These are phyloP conservation scores for Glaucidium brasilianum DNA, from an alignment of 2,113 vertebrate genomes.

Conservation along the genomic window DNA sequence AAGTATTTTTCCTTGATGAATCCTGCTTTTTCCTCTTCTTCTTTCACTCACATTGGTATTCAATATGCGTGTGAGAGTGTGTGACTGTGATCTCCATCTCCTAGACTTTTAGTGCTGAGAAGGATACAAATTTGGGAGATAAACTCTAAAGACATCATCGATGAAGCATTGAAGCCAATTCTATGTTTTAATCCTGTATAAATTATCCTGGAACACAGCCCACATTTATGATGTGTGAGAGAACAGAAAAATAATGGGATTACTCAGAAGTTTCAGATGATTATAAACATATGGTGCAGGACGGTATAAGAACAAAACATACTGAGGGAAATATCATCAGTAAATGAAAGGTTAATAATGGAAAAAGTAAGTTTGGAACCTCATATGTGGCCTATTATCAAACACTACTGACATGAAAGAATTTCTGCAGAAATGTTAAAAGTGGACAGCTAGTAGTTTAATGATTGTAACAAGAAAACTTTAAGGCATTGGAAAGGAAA, in stretches of 20 bases:
- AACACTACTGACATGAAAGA: conserved; percentile 57
- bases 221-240: conserved; percentile 54
- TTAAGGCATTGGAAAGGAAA: conserved; percentile 40
- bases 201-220: conserved; percentile 48
- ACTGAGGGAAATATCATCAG: conserved; percentile 23
- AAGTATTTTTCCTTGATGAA: neutral
- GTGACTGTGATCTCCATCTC: neutral
- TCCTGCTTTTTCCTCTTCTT: neutral
- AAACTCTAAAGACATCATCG: conserved; percentile 28
- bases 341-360: conserved; percentile 45
- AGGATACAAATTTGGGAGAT: conserved; percentile 3
- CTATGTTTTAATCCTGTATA: conserved; percentile 54
- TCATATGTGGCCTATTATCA: conserved; percentile 45
- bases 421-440: conserved; percentile 46
- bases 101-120: neutral
- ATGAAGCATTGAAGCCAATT: conserved; percentile 46
- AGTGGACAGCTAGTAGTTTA: conserved; percentile 48
- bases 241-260: conserved; percentile 53
- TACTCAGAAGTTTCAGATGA: conserved; percentile 52
- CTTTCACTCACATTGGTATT: conserved; percentile 13
- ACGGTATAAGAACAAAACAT: conserved; percentile 14
- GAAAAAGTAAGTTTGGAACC: conserved; percentile 32
- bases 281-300: conserved; percentile 69
- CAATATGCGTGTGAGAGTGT: neutral
- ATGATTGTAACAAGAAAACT: conserved; percentile 6